These are phyloP conservation scores for Plotosus lineatus DNA, from an alignment of 2,113 vertebrate genomes.

Conservation along the genomic window DNA sequence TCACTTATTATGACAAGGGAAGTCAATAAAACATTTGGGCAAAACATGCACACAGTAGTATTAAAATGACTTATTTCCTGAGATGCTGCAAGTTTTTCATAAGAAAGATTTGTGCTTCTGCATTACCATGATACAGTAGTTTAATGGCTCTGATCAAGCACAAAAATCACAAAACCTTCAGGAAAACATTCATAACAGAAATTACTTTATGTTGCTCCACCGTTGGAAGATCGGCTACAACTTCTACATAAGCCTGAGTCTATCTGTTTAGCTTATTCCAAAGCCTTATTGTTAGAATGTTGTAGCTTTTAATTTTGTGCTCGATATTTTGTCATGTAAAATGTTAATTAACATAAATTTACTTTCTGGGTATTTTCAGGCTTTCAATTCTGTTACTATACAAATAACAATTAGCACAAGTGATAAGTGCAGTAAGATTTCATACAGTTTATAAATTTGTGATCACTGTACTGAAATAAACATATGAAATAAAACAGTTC, in stretches of 20 bases:
- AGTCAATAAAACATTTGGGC: not conserved
- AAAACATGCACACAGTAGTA: not conserved
- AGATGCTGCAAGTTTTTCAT: not conserved
- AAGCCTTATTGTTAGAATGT: not conserved
- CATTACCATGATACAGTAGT: not conserved
- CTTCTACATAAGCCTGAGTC: not conserved
- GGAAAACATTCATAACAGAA: not conserved
- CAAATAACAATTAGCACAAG: not conserved
- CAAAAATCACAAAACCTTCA: not conserved
- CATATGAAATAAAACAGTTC: not conserved
- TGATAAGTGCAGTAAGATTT: not conserved
- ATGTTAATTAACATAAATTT: not conserved
- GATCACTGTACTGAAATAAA: not conserved
- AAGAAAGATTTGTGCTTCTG: not conserved
- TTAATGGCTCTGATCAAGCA: not conserved
- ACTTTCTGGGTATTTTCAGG: not conserved
- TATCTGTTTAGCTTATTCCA: not conserved
- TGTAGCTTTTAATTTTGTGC: not conserved
- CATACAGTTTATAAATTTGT: not conserved
- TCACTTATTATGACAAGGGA: not conserved
- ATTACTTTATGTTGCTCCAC: not conserved
- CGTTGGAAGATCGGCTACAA: not conserved
- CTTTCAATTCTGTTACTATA: not conserved
- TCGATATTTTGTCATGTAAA: not conserved
- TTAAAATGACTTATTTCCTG: not conserved